Evolutionary conservation across 2,888 invertebrate species (phyloP), one percentile per base, ranked within the genome.

Genomic region (Malacosoma neustria): DNA sequence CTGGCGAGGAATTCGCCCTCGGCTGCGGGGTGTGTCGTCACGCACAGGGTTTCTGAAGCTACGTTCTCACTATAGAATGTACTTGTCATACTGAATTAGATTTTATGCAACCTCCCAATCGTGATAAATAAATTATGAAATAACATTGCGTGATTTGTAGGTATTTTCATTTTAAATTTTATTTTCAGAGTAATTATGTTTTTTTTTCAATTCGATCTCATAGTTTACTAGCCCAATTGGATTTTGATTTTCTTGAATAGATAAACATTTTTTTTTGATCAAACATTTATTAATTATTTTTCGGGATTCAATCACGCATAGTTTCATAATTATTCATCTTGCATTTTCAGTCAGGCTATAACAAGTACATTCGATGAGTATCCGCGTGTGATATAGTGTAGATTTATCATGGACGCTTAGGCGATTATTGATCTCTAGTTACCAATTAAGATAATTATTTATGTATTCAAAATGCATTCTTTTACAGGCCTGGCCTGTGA

Each of bases 11-110:
- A 77, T 99, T 98, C 76, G 98, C 99, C 34, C 89, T 99, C 33
- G 99, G 99, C 43, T 99, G 99, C 85, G 99, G 99, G 32, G 95
- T 99, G 36, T 99, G 99, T 68, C 90, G 99, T 32, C 98, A 99
- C 87, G 72, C 79, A 1, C 80, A 77, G 38, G 65, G 69, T 9
- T 85, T 84, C 58, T 84, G 62, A 68, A 41, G 40, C n/a, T 38
- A 29, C 34, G 11, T 12, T 12, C 13, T 13, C 14, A 34, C 9
- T 22, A 22, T 22, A 22, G 22, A 22, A 22, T 22, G 22, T 22
- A 22, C 22, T 22, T 22, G 22, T 22, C 22, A 22, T 22, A 5
- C 3, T 22, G 22, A 22, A 22, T 7, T 5, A 22, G 22, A 22
- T 4, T 22, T 22, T 9, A 22, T 22, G 5, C 22, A 22, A 22